Evolutionary conservation across 2,888 invertebrate genomes (phyloP), one percentile per base, ranked within the genome.

Genomic region (Hydropsyche betteni): DNA sequence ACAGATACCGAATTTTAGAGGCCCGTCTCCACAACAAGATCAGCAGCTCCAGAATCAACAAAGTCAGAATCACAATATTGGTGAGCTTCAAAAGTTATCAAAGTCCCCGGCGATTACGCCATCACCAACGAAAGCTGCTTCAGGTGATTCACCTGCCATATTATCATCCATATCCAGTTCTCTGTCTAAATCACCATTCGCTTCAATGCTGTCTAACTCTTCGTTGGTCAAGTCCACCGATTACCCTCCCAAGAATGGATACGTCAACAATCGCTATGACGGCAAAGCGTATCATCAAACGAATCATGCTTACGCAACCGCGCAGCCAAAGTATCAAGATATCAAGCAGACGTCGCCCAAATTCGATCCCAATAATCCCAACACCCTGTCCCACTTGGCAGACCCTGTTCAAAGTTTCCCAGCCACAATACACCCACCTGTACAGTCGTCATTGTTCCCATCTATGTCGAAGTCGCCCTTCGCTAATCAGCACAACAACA

Each of bases 401-500:
- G 55, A 55, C 8, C n/a, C 4, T 16, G 36, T 55, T 7, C 38
- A 58, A 58, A 38, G 55, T 33, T 72, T 55, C 24, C 61, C 72
- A 36, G 58, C 8, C 38, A 55, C 44, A 44, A 44, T 44, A 10
- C 44, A 44, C 44, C n/a, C 72, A 16, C 61, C 72, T 16, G 16
- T 58, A 33, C 70, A 70, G 36, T 24, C 33, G 6, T 51, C 69
- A 24, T 53, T 16, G 16, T 58, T 16, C 36, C n/a, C n/a, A 52
- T 14, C 70, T 52, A 53, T 51, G 51, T 36, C 72, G 4, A 10
- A 36, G 12, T 61, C 72, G 8, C 61, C 72, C 6, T 72, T 58
- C 44, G 50, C 58, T n/a, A 14, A 55, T 10, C 14, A 36, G 82
- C 61, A 81, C 81, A 85, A 55, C 86, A 85, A 78, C 83, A 68